Base-by-base conservation (phyloP, 1,140 invertebrate genomes). In the Zaprionus inermis region DNA sequence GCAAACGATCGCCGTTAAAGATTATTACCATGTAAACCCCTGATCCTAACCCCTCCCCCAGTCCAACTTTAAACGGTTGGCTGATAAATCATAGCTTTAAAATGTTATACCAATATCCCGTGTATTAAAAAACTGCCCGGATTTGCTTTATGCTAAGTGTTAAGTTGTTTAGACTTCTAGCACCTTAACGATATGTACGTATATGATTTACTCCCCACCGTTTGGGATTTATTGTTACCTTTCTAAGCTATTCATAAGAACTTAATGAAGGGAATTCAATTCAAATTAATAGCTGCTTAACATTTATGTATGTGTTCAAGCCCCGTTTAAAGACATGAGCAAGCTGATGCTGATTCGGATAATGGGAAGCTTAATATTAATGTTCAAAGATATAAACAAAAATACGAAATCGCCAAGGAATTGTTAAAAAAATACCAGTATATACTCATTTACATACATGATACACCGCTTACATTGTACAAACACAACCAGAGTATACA, bases 381-480 rank as follows among this genome's bases (percentile, higher is more conserved):
- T 44, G 38, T 80, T 84, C 64, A 76, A 79, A n/a, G n/a, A 79
- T 83, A 41, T 61, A 66, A 11, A 79, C 32, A 79, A 79, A 74
- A 78, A 81, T 67, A 90, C 79, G 80, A 79, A 85, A 84, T 73
- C 88, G 88, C 88, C 88, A 91, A 91, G 89, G 89, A 91, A 91
- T 91, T 91, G 89, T 91, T 88, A 82, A 55, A 75, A 60, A 69
- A 75, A 49, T 44, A 60, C 66, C 61, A 28, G 65, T 68, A 64
- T 57, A 57, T 32, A 67, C 63, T 65, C 63, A 61, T 69, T 76
- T 49, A 76, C 64, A 75, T 60, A 80, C 49, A 72, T 78, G 65
- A 63, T 65, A 58, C 46, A 80, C 74, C 63, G 22, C 55, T 76
- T 79, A 74, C 65, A 77, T 86, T 81, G 66, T 72, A 77, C 69